Conservation (phyloP, 2,113 vertebrate genomes). For the Oreochromis tanganicae region DNA sequence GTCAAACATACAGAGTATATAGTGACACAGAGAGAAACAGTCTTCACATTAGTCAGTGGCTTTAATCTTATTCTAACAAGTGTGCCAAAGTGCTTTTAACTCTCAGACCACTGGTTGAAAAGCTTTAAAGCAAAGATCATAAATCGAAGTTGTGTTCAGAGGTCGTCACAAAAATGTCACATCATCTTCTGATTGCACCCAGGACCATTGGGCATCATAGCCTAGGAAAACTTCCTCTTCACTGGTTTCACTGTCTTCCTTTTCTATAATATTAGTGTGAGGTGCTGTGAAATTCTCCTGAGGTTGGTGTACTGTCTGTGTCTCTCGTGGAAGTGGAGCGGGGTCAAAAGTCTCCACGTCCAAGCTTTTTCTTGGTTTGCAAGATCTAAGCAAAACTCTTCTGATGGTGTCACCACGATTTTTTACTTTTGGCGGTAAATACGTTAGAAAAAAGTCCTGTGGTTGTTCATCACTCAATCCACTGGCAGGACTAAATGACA, state of each 20-base stretch:
- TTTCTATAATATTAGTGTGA: not conserved
- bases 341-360: not conserved
- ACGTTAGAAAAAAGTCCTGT: not conserved
- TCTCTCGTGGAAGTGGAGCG: not conserved
- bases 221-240: slow-evolving; percentile 5
- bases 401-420: not conserved
- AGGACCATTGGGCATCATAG: slow-evolving; percentile 60
- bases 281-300: not conserved
- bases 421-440: not conserved
- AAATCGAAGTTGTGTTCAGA: not conserved
- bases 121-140: not conserved
- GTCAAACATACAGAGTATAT: not conserved
- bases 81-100: not conserved
- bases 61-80: not conserved
- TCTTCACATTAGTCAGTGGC: not conserved
- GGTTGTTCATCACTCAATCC: not conserved
- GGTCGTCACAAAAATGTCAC: slow-evolving; percentile 53
- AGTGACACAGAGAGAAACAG: not conserved
- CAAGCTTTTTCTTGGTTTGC: not conserved
- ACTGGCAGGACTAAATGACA: not conserved
- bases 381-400: slow-evolving; percentile 37
- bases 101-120: not conserved
- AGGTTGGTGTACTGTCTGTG: not conserved
- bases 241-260: not conserved
- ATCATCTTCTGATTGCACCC: slow-evolving; percentile 64